A percentile compares a stretch with the other conserved stretches of the same genome.
phyloP scores from a whole-genome alignment of 2,797 vertebrate genomes.

The Prunella strophiata region DNA sequence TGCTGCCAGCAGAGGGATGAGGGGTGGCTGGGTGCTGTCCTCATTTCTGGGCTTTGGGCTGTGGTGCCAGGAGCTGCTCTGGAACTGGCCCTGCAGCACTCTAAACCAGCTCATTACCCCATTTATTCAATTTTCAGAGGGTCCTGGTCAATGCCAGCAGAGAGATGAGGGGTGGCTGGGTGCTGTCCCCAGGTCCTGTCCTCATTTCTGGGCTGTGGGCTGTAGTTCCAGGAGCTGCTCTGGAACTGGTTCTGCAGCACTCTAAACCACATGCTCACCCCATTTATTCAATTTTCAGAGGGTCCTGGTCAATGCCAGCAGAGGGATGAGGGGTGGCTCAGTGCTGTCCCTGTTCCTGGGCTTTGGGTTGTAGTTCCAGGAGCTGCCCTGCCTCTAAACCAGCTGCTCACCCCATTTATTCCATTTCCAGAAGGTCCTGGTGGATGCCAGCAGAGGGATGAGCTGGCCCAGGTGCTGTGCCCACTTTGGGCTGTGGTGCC shows the following conservation, averaged over 20 bases:
- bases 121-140: fast-evolving
- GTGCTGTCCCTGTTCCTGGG: fast-evolving
- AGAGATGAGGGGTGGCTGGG: not conserved
- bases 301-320: not conserved
- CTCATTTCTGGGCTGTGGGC: no score
- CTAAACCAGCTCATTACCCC: fast-evolving
- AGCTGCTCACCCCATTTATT: no score
- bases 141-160: not conserved
- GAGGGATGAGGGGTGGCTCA: fast-evolving
- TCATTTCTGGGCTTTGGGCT: fast-evolving
- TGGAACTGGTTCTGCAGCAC: no score
- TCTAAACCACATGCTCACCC: no score
- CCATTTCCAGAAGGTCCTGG: no score
- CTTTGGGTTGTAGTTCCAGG: fast-evolving
- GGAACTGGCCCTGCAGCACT: not conserved
- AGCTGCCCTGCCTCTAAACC: no score
- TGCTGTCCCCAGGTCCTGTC: not conserved
- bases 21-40: not conserved
- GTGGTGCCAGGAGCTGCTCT: not conserved
- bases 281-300: no score
- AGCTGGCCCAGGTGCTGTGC: no score
- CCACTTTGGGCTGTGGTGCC: not conserved
- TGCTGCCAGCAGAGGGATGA: fast-evolving
- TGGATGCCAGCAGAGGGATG: no score
- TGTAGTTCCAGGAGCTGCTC: no score